Evolutionary conservation across 2,888 invertebrate species (phyloP).

Genomic region (Nomada ferruginata): DNA sequence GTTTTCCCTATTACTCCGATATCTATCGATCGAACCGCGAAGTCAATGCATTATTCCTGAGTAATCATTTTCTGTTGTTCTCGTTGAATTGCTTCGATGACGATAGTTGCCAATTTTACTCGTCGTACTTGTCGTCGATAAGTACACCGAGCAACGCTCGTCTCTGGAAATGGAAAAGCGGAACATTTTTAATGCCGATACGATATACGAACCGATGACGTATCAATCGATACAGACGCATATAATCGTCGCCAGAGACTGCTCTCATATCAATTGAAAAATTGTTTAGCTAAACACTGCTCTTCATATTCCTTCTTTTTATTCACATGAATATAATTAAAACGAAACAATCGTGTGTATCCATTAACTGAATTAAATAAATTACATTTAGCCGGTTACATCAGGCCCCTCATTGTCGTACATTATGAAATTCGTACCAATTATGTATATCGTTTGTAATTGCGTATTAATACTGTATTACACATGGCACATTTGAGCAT

Average conservation of each 20-base stretch:
- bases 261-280: too few species aligned
- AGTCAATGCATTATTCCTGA: background rate
- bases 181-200: constrained; percentile 13
- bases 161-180: background rate
- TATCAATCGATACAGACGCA: background rate
- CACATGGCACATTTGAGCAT: constrained; percentile 19
- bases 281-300: too few species aligned
- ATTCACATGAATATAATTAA: too few species aligned
- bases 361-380: too few species aligned
- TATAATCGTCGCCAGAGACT: too few species aligned
- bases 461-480: constrained; percentile 41
- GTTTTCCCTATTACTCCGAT: background rate
- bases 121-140: constrained; percentile 17
- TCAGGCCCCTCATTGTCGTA: constrained; percentile 25
- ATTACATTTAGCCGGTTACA: too few species aligned
- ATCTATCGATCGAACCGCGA: constrained; percentile 9
- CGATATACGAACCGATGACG: constrained; percentile 1
- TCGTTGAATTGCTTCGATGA: background rate
- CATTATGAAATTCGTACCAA: constrained; percentile 31
- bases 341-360: too few species aligned
- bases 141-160: background rate
- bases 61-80: background rate
- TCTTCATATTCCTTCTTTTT: too few species aligned
- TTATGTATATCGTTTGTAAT: constrained; percentile 5
- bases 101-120: background rate